Evolutionary conservation across 2,113 vertebrate genomes (phyloP).

Genomic region (Apeltes quadracus): DNA sequence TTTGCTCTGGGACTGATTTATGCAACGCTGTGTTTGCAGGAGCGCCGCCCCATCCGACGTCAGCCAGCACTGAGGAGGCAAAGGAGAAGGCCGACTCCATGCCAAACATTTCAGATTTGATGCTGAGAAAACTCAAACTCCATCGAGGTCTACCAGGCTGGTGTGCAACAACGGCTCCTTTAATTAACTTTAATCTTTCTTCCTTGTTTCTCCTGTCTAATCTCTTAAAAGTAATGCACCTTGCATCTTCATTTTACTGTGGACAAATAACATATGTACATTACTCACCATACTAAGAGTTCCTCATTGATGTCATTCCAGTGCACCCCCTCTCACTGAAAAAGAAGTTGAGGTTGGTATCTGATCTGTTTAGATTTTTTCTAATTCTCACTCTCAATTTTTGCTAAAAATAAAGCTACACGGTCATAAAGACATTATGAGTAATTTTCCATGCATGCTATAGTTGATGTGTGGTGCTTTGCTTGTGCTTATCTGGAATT

Average conservation of each 20-base stretch:
- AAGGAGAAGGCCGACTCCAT: slow-evolving; percentile 88
- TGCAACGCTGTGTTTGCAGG: slow-evolving; percentile 72
- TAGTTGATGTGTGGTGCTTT: not conserved
- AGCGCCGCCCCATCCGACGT: slow-evolving; percentile 60
- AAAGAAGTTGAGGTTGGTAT: slow-evolving; percentile 96
- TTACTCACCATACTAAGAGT: slow-evolving; percentile 20
- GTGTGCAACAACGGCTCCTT: slow-evolving; percentile 73
- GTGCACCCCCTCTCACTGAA: slow-evolving; percentile 91
- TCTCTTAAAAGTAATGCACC: not conserved
- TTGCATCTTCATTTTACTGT: slow-evolving; percentile 2
- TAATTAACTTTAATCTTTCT: not conserved
- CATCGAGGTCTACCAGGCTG: slow-evolving; percentile 90
- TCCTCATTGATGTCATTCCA: slow-evolving; percentile 75
- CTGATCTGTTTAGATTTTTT: slow-evolving; percentile 10
- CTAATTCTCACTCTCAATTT: not conserved
- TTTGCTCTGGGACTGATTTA: not conserved
- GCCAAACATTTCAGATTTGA: slow-evolving; percentile 93
- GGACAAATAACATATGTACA: not conserved
- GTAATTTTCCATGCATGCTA: not conserved
- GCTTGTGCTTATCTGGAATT: not conserved
- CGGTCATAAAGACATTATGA: not conserved
- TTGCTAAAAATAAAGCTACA: not conserved
- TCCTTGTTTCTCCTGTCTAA: not conserved
- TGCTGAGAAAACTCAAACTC: slow-evolving; percentile 92
- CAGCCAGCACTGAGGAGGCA: slow-evolving; percentile 80